Percentiles rank a stretch among this genome's conserved stretches.
Evolutionary conservation across 2,888 invertebrate species (phyloP).

Genomic region (Atherix ibis): DNA sequence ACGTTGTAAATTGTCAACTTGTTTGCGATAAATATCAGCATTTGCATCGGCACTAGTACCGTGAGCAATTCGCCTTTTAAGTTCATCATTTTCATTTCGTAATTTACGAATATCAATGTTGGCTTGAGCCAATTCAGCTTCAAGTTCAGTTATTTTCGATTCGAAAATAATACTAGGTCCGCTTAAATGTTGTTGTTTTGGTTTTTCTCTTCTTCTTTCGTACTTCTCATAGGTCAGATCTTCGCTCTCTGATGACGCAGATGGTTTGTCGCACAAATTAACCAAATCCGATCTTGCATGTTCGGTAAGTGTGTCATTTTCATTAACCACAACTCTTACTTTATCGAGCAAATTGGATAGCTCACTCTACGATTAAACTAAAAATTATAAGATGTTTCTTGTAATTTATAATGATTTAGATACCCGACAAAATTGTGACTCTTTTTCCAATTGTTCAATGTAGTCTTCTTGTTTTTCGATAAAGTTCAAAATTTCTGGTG

Average conservation of each 20-base stretch:
- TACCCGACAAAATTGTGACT: conserved; percentile 68
- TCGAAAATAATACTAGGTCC: conserved; percentile 71
- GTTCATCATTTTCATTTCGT: conserved; percentile 45
- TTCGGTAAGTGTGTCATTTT: conserved; percentile 67
- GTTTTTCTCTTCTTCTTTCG: neutral
- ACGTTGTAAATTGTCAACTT: conserved; percentile 53
- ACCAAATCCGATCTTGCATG: conserved; percentile 56
- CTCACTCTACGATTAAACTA: conserved; percentile 40
- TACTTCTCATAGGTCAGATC: conserved; percentile 13
- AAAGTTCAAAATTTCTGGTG: conserved; percentile 58
- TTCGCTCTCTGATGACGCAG: conserved; percentile 40
- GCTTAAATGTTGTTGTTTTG: conserved; percentile 35
- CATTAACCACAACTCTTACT: conserved; percentile 72
- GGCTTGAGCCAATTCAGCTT: conserved; percentile 65
- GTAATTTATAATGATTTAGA: conserved; percentile 12
- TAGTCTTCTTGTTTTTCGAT: conserved; percentile 78
- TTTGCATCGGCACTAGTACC: conserved; percentile 31
- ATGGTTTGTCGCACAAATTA: conserved; percentile 16
- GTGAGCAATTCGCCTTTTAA: conserved; percentile 28
- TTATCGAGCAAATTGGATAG: conserved; percentile 59
- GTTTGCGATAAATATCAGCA: conserved; percentile 44
- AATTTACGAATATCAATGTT: conserved; percentile 60
- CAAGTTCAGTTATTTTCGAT: conserved; percentile 68
- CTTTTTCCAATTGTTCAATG: conserved; percentile 70
- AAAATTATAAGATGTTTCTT: neutral